Conservation (phyloP, 2,888 invertebrate genomes). For the Philonicus albiceps region DNA sequence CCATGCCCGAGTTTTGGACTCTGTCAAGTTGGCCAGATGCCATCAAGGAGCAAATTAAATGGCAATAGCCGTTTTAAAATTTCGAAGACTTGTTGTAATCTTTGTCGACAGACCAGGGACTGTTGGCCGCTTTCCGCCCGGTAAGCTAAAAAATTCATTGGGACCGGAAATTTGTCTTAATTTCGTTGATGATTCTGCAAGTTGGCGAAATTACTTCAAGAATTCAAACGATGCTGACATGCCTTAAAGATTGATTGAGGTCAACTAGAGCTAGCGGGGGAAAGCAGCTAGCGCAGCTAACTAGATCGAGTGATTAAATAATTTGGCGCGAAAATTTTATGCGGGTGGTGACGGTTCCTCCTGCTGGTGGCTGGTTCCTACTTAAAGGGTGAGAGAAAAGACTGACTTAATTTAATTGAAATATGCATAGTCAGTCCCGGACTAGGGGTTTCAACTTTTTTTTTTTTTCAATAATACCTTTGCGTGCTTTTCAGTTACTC, state of each 20-base stretch:
- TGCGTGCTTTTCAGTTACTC: too few species aligned
- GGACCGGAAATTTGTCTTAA: constrained; percentile 26
- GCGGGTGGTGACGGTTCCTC: neutral
- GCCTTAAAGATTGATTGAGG: neutral
- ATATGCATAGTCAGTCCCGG: neutral
- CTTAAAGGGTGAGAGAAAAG: neutral
- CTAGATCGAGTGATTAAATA: neutral
- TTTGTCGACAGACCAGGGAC: neutral
- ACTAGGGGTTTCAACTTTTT: neutral
- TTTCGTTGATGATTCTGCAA: constrained; percentile 12
- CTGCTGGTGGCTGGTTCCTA: too few species aligned
- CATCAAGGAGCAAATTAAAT: neutral
- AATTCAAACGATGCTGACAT: neutral
- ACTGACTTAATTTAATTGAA: neutral
- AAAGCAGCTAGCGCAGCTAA: neutral
- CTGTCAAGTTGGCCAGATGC: neutral
- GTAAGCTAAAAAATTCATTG: neutral
- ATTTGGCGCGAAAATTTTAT: neutral
- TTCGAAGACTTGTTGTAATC: neutral
- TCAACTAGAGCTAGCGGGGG: neutral
- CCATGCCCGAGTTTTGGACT: neutral
- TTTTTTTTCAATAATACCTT: too few species aligned
- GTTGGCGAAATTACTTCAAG: neutral
- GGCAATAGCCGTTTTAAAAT: neutral
- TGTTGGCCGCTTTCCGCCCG: neutral